Percentiles rank a stretch among this genome's conserved stretches.
Evolutionary conservation across 2,113 vertebrate genomes (phyloP).

Genomic region (Glaucidium brasilianum): DNA sequence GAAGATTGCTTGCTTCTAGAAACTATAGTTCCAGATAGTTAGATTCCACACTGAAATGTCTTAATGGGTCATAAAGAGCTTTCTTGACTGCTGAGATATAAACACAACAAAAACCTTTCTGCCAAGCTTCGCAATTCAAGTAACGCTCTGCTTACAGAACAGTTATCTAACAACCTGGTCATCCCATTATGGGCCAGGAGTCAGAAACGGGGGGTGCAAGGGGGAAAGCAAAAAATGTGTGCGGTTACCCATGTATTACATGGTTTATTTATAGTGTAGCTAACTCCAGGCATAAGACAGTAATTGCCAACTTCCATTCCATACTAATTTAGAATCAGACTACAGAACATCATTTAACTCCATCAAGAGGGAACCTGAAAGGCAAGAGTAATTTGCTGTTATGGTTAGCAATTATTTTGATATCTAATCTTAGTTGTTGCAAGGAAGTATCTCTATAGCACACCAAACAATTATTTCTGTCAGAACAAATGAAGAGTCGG

Average conservation of each 20-base stretch:
- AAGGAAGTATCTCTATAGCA: background rate
- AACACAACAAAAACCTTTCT: background rate
- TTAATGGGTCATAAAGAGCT: background rate
- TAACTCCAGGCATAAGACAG: background rate
- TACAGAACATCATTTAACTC: background rate
- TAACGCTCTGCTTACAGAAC: background rate
- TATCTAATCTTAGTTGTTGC: background rate
- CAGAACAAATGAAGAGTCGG: background rate
- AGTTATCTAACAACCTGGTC: background rate
- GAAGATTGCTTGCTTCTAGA: background rate
- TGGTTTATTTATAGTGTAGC: background rate
- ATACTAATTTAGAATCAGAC: background rate
- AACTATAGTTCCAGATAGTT: background rate
- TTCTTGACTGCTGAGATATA: background rate
- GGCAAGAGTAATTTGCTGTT: background rate
- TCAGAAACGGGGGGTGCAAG: background rate
- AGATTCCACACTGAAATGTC: background rate
- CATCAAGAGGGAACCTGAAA: background rate
- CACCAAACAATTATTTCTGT: background rate
- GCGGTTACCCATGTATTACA: background rate
- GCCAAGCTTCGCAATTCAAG: background rate
- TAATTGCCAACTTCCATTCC: background rate
- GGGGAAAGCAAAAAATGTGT: too few species aligned
- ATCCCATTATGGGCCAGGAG: background rate
- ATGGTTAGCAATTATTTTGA: background rate